A percentile compares a stretch with the other conserved stretches of the same genome.
phyloP scores from a whole-genome alignment of 2,888 invertebrate genomes.

The Lordiphosa fenestrarum region DNA sequence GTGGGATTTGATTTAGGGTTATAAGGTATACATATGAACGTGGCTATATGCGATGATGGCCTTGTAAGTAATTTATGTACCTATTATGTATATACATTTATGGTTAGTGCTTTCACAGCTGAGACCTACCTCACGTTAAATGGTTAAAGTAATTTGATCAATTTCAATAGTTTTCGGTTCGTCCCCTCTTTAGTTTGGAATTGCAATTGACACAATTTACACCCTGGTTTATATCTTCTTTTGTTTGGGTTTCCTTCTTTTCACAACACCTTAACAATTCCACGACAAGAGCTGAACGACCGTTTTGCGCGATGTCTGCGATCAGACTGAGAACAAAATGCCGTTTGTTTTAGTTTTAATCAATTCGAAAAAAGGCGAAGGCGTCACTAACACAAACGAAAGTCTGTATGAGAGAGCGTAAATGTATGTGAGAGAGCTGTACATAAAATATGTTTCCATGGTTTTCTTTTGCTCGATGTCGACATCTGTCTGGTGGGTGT shows the following conservation, averaged over 20 bases:
- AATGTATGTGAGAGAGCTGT: conserved; percentile 18
- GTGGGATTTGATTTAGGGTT: background rate
- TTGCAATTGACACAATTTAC: conserved; percentile 45
- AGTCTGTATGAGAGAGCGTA: background rate
- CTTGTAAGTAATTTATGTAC: background rate
- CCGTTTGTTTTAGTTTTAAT: conserved; percentile 54
- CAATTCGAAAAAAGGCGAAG: conserved; percentile 51
- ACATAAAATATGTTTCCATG: conserved; percentile 10
- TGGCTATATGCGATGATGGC: background rate
- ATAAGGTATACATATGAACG: too few species aligned
- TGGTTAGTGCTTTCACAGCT: too few species aligned
- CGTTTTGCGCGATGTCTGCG: conserved; percentile 67
- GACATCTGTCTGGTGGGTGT: conserved; percentile 36
- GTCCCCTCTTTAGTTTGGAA: conserved; percentile 30
- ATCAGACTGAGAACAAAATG: conserved; percentile 57
- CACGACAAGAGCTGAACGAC: conserved; percentile 30
- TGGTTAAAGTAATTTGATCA: background rate
- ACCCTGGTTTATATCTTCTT: background rate
- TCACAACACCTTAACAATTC: conserved; percentile 27
- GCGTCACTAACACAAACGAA: conserved; percentile 36
- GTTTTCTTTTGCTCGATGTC: conserved; percentile 26
- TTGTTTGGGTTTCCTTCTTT: conserved; percentile 4
- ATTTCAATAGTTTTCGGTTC: conserved; percentile 7
- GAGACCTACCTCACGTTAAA: conserved; percentile 7
- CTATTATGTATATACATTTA: too few species aligned